Conservation (phyloP, 2,888 invertebrate species). For the Cephus sareptanus region DNA sequence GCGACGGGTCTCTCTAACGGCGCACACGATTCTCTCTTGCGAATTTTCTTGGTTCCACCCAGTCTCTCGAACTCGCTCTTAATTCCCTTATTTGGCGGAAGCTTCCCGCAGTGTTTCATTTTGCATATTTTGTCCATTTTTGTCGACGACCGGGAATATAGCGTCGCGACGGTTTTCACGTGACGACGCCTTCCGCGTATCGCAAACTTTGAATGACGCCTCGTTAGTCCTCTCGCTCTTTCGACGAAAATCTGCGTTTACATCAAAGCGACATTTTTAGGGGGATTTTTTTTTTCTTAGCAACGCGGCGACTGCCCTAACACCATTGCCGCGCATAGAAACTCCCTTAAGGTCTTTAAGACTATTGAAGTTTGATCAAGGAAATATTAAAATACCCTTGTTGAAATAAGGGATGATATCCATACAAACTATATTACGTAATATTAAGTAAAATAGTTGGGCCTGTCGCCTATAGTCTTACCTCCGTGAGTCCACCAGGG, state of each 20-base stretch:
- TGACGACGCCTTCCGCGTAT: conserved; percentile 28
- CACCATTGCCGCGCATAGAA: neutral
- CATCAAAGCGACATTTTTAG: neutral
- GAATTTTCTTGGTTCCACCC: neutral
- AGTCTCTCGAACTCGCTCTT: conserved; percentile 26
- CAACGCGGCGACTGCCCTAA: neutral
- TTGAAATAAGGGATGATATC: neutral
- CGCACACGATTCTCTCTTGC: neutral
- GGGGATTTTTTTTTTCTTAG: neutral
- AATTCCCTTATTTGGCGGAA: conserved; percentile 50
- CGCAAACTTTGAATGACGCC: conserved; percentile 50
- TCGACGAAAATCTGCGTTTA: conserved; percentile 6
- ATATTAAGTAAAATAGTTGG: neutral
- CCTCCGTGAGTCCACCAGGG: neutral
- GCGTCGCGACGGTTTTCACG: conserved; percentile 28
- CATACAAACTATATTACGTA: neutral
- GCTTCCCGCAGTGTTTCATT: conserved; percentile 39
- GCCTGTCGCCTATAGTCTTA: neutral
- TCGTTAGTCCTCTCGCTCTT: conserved; percentile 46
- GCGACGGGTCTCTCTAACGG: neutral
- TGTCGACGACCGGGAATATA: conserved; percentile 22
- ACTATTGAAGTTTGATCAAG: neutral
- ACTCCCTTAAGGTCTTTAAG: neutral
- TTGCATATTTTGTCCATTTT: conserved; percentile 55
- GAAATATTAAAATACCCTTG: neutral